Base-by-base conservation (phyloP, 2,113 vertebrate genomes). In the Melanerpes formicivorus region DNA sequence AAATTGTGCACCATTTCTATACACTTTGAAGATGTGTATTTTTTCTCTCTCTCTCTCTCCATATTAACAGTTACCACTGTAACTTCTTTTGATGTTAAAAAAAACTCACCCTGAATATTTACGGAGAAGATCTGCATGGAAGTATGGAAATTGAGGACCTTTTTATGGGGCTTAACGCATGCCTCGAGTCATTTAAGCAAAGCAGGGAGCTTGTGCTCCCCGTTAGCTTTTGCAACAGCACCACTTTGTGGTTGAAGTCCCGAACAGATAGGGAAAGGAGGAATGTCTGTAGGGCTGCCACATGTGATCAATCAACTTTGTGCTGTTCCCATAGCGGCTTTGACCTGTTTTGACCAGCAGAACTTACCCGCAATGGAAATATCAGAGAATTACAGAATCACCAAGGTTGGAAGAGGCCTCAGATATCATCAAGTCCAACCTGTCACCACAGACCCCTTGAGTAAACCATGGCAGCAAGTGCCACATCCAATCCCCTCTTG, bases 191-290 rank as follows among this genome's bases (percentile, higher is more conserved):
- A 55, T 37, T 44, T 74, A 42, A 22, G 42, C 48, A 14, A 80
- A 80, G 44, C 54, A 44, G 29, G 18, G 22, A 52, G 37, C 11
- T 44, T 74, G 14, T 13, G 12, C 71, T 77, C 42, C 40, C 17
- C 52, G 5, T 97, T 98, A 96, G 69, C 97, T 97, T 97, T 97
- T 97, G 96, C 97, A 98, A 98, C 91, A 98, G 98, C 97, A 84
- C 98, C 98, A 96, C 98, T 95, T 81, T 93, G 98, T 98, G 98
- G 98, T 70, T 89, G 92, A 97, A 97, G 88, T 80, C 71, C 30
- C 66, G n/a, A 97, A 97, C 27, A 92, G 96, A 83, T 84, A 70
- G 9, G 6, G 29, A 52, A 83, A 80, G 14, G 27, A 14, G 54
- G 37, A 55, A 62, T 3, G 19, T 9, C 34, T 55, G 27, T 4